A percentile compares a stretch with the other conserved stretches of the same genome.
These are phyloP conservation scores for Papilio polytes DNA, from an alignment of 1,140 invertebrate species.

Conservation along the genomic window DNA sequence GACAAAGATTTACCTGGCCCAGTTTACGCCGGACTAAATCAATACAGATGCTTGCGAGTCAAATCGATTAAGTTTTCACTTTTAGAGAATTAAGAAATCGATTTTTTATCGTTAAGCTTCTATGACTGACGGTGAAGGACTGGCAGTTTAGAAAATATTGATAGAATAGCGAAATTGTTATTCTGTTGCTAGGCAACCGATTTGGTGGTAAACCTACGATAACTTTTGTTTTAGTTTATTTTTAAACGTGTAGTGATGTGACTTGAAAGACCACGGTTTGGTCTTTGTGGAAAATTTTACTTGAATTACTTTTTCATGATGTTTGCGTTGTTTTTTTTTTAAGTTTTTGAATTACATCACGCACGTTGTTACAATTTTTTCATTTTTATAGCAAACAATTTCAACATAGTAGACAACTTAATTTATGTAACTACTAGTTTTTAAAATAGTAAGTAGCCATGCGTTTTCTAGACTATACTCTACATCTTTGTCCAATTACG, in stretches of 20 bases:
- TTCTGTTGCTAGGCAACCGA: conserved; percentile 66
- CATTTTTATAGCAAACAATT: background rate
- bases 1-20: conserved; percentile 60
- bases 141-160: conserved; percentile 49
- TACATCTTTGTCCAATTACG: too few species aligned
- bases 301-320: background rate
- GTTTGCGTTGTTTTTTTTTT: background rate
- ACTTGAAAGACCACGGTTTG: background rate
- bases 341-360: background rate
- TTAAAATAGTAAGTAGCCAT: too few species aligned
- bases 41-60: conserved; percentile 66
- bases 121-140: conserved; percentile 42
- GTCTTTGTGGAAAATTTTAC: background rate
- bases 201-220: conserved; percentile 26
- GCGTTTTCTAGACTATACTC: too few species aligned
- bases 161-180: conserved; percentile 64
- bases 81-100: conserved; percentile 40
- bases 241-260: conserved; percentile 21
- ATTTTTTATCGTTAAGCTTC: background rate
- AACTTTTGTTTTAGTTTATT: conserved; percentile 13
- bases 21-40: conserved; percentile 59
- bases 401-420: too few species aligned
- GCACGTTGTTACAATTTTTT: background rate
- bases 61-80: conserved; percentile 56
- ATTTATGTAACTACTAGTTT: too few species aligned